Conservation (phyloP, 2,888 invertebrate genomes). For the Diaphora mendica region DNA sequence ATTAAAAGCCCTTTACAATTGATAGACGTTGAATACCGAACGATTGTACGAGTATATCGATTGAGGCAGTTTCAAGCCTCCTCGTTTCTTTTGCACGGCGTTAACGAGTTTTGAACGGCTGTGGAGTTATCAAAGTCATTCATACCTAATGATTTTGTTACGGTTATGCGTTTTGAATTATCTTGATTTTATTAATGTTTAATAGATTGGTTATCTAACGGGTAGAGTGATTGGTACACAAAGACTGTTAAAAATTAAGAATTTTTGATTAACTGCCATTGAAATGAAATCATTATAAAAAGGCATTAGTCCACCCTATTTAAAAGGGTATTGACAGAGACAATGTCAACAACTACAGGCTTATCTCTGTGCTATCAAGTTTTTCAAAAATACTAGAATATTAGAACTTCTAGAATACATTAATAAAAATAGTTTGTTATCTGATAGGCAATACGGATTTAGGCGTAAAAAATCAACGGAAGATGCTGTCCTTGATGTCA, state of each 20-base stretch:
- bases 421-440: too few relatives aligned
- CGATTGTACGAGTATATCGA: slow-evolving; percentile 9
- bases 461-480: too few relatives aligned
- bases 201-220: background rate
- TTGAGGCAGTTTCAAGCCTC: slow-evolving; percentile 10
- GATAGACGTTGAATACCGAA: slow-evolving; percentile 1
- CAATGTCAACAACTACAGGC: too few relatives aligned
- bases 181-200: background rate
- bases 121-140: slow-evolving; percentile 5
- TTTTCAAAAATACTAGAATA: too few relatives aligned
- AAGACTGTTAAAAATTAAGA: background rate
- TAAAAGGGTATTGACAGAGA: too few relatives aligned
- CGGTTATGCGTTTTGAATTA: background rate
- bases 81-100: slow-evolving; percentile 9
- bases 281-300: too few relatives aligned
- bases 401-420: too few relatives aligned
- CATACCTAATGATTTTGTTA: slow-evolving; percentile 2
- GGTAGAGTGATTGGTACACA: background rate
- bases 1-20: background rate
- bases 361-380: too few relatives aligned
- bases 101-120: slow-evolving; percentile 16
- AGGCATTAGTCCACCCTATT: too few relatives aligned
- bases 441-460: too few relatives aligned
- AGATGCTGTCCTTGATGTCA: too few relatives aligned
- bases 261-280: background rate